These are phyloP conservation scores for Drosophila prolongata DNA, from an alignment of 2,888 invertebrate genomes.

Conservation along the genomic window DNA sequence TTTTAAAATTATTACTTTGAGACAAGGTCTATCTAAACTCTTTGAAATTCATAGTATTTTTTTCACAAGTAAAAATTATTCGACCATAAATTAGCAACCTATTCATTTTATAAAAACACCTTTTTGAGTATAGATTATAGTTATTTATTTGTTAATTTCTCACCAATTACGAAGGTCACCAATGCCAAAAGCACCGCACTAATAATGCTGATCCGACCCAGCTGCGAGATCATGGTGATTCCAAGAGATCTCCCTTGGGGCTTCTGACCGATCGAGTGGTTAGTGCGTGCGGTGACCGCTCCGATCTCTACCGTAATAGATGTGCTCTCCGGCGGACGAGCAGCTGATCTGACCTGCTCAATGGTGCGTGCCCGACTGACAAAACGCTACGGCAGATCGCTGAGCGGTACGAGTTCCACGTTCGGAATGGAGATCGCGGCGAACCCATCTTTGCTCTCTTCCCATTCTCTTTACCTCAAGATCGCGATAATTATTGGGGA, in stretches of 20 bases:
- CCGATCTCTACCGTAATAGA: constrained; percentile 13
- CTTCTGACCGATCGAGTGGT: constrained; percentile 19
- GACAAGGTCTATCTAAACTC: no score
- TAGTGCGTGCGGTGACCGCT: constrained; percentile 40
- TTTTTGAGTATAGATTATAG: not conserved
- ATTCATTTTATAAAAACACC: not conserved
- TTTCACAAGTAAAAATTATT: no score
- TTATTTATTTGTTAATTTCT: not conserved
- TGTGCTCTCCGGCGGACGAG: constrained; percentile 10
- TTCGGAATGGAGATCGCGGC: constrained; percentile 42
- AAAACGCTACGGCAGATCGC: constrained; percentile 5
- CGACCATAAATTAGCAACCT: not conserved
- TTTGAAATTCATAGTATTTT: no score
- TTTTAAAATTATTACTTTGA: no score
- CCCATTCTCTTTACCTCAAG: constrained; percentile 14
- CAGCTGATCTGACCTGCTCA: constrained; percentile 57
- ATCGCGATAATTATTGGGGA: constrained; percentile 26
- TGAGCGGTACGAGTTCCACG: constrained; percentile 2
- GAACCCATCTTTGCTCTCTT: constrained; percentile 49
- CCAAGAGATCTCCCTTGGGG: constrained; percentile 6
- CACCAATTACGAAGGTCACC: constrained; percentile 18
- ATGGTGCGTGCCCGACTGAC: constrained; percentile 72
- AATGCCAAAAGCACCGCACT: constrained; percentile 24
- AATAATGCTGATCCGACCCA: constrained; percentile 21
- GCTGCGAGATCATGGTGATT: constrained; percentile 38